These are phyloP conservation scores for Lasioglossum morio DNA, from an alignment of 2,888 invertebrate genomes.

Conservation along the genomic window DNA sequence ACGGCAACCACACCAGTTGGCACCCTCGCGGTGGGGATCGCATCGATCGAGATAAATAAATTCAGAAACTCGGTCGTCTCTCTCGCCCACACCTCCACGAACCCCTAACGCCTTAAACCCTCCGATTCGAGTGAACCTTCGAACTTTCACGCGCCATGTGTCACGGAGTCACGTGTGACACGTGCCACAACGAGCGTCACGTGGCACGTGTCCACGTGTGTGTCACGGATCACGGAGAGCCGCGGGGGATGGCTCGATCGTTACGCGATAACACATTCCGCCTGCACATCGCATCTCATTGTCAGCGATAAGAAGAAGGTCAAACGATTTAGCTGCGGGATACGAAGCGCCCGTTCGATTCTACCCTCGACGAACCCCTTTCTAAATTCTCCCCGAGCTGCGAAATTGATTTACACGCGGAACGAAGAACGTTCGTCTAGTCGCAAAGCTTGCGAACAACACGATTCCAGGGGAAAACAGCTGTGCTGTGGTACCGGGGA, in stretches of 20 bases:
- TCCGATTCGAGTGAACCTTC: background rate
- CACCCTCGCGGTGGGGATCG: background rate
- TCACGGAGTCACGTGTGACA: background rate
- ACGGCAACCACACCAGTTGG: background rate
- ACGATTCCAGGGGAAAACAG: background rate
- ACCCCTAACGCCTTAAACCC: background rate
- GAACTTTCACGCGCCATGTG: background rate
- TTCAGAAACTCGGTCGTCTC: background rate
- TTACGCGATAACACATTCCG: background rate
- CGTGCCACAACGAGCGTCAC: background rate
- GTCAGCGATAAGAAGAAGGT: background rate
- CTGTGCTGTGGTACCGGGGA: background rate
- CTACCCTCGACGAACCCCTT: background rate
- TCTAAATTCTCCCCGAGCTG: background rate
- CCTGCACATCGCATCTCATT: background rate
- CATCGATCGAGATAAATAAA: slow-evolving; percentile 14
- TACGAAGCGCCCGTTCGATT: background rate
- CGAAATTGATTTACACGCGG: background rate
- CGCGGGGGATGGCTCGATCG: background rate
- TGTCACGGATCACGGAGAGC: background rate
- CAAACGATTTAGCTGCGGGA: background rate
- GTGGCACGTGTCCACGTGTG: background rate
- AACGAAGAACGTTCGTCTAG: background rate
- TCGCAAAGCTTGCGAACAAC: background rate
- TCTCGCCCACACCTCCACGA: background rate